phyloP scores from a whole-genome alignment of 2,888 invertebrate genomes.

The Erannis defoliaria region DNA sequence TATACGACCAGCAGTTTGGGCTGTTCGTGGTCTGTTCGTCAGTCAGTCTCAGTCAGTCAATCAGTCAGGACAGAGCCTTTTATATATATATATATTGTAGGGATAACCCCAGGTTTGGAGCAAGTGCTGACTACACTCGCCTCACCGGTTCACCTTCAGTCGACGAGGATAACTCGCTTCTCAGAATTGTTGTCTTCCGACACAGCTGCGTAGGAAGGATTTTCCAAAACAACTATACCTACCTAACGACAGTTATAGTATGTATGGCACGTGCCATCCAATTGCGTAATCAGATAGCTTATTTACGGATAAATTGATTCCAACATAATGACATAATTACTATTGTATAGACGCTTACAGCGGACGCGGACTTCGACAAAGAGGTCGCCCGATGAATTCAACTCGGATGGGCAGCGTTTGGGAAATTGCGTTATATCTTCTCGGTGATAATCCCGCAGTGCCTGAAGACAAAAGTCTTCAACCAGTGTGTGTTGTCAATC shows the following conservation, averaged over 20 bases:
- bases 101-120: background rate
- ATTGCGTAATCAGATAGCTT: background rate
- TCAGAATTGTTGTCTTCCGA: background rate
- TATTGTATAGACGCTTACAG: no score
- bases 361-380: no score
- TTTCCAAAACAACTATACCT: conserved; percentile 4
- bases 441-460: no score
- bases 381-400: no score
- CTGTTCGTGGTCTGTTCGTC: no score
- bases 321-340: background rate
- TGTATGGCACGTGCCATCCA: background rate
- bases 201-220: background rate
- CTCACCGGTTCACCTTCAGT: conserved; percentile 7
- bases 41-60: no score
- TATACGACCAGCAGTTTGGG: no score
- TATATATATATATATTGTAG: background rate
- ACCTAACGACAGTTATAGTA: background rate
- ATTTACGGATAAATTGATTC: background rate
- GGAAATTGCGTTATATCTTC: no score
- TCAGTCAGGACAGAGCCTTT: no score
- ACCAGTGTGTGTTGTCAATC: no score
- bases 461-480: no score
- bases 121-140: background rate
- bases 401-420: no score
- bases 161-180: conserved; percentile 1